A percentile compares a stretch with the other conserved stretches of the same genome.
Evolutionary conservation across 2,797 vertebrate species (phyloP).

Genomic region (Pipistrellus nathusii): DNA sequence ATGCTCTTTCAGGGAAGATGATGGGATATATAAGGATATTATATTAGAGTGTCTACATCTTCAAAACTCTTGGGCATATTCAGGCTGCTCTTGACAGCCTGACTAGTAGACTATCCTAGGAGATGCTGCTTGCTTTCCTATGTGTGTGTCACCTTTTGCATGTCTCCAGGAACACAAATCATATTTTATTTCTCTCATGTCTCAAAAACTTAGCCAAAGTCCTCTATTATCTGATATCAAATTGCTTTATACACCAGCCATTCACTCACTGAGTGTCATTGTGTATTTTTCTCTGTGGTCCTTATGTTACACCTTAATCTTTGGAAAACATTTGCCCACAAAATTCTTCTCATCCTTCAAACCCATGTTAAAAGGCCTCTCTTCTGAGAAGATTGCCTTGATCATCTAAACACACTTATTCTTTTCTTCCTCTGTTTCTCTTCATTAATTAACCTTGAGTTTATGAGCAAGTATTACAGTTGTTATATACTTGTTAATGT

Average conservation of each 20-base stretch:
- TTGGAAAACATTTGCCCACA: not conserved
- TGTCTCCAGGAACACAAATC: not conserved
- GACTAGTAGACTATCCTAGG: not conserved
- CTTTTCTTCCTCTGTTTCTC: not conserved
- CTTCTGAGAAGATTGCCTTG: not conserved
- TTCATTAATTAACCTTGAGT: not conserved
- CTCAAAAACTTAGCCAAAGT: not conserved
- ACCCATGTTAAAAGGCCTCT: not conserved
- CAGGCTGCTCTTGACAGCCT: not conserved
- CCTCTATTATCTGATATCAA: not conserved
- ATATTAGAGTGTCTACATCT: not conserved
- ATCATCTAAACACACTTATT: not conserved
- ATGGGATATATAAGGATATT: not conserved
- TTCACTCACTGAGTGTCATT: not conserved
- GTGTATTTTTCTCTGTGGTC: not conserved
- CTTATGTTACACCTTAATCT: not conserved
- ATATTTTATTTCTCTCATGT: not conserved
- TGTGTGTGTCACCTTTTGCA: not conserved
- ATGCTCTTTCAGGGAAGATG: not conserved
- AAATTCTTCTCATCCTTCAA: slow-evolving; percentile 32
- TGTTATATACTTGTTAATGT: not conserved
- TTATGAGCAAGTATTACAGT: not conserved
- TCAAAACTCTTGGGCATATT: not conserved
- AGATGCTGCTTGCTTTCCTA: not conserved
- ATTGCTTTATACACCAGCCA: not conserved